phyloP scores from a whole-genome alignment of 2,113 vertebrate species.

The Megaceryle torquata region DNA sequence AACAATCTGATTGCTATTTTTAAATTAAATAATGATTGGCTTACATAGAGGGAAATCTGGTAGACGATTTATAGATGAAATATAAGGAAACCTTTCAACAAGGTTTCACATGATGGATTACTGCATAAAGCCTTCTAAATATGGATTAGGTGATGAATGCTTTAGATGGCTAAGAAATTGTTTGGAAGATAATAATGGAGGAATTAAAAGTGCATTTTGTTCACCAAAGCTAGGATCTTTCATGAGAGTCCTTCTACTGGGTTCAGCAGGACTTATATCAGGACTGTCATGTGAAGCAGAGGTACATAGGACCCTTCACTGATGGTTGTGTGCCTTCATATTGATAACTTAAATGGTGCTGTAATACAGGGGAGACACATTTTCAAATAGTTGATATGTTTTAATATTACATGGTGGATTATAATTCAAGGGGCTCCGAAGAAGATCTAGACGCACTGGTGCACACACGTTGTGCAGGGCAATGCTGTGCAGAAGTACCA shows the following conservation, averaged over 20 bases:
- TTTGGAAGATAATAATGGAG: constrained; percentile 16
- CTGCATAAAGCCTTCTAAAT: constrained; percentile 42
- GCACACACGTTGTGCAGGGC: neutral
- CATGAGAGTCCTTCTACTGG: neutral
- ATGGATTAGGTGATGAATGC: constrained; percentile 38
- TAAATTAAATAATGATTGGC: constrained; percentile 11
- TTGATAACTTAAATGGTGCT: neutral
- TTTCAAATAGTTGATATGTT: neutral
- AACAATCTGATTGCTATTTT: constrained; percentile 43
- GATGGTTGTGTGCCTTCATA: neutral
- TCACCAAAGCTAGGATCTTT: neutral
- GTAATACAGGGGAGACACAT: neutral
- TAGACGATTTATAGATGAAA: constrained; percentile 38
- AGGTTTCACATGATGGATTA: constrained; percentile 50
- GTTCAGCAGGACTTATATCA: neutral
- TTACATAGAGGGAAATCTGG: neutral
- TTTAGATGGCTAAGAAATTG: constrained; percentile 21
- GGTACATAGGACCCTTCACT: neutral
- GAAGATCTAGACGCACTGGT: neutral
- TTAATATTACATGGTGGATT: neutral
- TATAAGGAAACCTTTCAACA: constrained; percentile 34
- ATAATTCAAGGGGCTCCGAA: neutral
- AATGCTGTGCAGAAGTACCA: neutral
- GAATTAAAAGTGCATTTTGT: constrained; percentile 14
- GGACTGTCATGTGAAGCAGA: neutral